Conservation (phyloP, 1,140 invertebrate species). For the Conus ventricosus region DNA sequence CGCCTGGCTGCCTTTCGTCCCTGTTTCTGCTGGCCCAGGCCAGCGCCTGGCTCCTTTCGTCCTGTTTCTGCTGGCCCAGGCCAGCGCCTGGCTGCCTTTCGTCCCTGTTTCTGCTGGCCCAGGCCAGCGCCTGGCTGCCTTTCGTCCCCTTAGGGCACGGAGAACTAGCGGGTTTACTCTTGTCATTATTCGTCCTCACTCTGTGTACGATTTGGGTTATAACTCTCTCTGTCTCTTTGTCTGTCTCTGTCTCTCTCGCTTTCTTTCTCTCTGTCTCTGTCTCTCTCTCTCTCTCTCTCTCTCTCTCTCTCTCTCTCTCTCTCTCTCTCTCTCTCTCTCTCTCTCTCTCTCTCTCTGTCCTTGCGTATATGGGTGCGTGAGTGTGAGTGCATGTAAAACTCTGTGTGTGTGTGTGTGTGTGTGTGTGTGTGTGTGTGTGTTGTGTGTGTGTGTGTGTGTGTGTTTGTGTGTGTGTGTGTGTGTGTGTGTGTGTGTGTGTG, state of each 20-base stretch:
- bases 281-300: neutral
- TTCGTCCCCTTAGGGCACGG: too few species aligned
- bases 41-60: neutral
- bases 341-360: neutral
- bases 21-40: constrained; percentile 47
- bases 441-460: constrained; percentile 2
- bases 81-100: neutral
- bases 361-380: neutral
- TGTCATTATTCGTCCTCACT: neutral
- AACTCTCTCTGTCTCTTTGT: constrained; percentile 1
- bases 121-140: too few species aligned
- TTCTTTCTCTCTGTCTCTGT: neutral
- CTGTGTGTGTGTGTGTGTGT: constrained; percentile 19
- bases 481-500: constrained; percentile 22
- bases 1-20: too few species aligned
- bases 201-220: neutral
- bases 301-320: too few species aligned
- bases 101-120: too few species aligned
- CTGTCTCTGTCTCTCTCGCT: constrained; percentile 39
- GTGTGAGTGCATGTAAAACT: neutral
- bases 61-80: too few species aligned
- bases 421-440: constrained; percentile 22
- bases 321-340: too few species aligned
- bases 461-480: neutral
- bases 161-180: too few species aligned